Conservation (phyloP, 1,140 invertebrate genomes). For the Papilio xuthus region DNA sequence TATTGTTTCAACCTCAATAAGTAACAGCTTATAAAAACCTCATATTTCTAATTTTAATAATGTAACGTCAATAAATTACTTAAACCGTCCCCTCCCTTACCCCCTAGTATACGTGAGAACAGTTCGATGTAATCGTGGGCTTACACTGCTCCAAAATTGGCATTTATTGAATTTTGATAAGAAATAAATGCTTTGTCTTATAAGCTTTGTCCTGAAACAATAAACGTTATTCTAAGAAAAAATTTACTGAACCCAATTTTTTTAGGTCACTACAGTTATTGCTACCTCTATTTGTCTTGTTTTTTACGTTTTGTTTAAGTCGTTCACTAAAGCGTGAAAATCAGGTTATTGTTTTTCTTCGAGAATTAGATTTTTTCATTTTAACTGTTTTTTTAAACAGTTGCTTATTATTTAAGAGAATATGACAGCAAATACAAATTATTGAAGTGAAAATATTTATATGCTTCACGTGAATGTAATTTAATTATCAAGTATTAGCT, state of each 20-base stretch:
- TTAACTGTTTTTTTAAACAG: neutral
- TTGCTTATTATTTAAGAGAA: neutral
- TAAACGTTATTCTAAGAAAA: neutral
- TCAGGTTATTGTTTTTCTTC: conserved; percentile 2
- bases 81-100: neutral
- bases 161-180: neutral
- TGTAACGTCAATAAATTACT: neutral
- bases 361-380: neutral
- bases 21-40: neutral
- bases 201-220: neutral
- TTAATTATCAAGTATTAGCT: neutral
- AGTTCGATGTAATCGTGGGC: neutral
- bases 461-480: neutral
- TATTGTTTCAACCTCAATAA: neutral
- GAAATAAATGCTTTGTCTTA: neutral
- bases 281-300: neutral
- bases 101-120: neutral
- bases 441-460: neutral
- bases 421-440: neutral
- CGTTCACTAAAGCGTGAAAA: neutral
- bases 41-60: neutral
- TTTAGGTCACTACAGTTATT: neutral
- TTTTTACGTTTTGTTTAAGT: neutral
- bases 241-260: neutral
- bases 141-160: neutral